A percentile compares a stretch with the other conserved stretches of the same genome.
These are phyloP conservation scores for Ceratitis capitata DNA, from an alignment of 1,140 invertebrate species.

Conservation along the genomic window DNA sequence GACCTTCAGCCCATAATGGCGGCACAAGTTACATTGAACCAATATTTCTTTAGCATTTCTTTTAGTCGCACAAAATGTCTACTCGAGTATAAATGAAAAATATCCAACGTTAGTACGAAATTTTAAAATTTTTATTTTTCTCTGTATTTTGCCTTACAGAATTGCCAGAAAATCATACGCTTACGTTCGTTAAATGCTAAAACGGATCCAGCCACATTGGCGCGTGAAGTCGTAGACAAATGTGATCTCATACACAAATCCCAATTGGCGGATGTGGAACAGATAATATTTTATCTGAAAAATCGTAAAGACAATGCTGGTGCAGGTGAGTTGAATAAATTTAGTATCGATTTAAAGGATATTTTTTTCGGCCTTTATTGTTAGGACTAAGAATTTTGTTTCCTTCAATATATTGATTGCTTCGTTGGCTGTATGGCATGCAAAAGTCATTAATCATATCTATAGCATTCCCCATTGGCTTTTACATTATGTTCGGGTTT, in stretches of 20 bases:
- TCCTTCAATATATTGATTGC: too few species aligned
- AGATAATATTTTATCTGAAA: slow-evolving; percentile 91
- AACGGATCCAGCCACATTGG: slow-evolving; percentile 82
- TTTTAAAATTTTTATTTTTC: not conserved
- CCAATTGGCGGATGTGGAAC: slow-evolving; percentile 86
- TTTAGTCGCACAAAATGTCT: not conserved
- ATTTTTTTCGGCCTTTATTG: too few species aligned
- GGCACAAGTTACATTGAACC: not conserved
- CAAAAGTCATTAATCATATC: too few species aligned
- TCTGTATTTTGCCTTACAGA: slow-evolving; percentile 63
- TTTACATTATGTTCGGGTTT: too few species aligned
- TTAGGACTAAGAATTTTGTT: too few species aligned
- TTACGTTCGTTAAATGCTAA: slow-evolving; percentile 83
- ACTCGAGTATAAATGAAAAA: not conserved
- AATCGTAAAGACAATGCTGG: slow-evolving; percentile 74
- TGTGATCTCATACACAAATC: slow-evolving; percentile 89
- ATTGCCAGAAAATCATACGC: slow-evolving; percentile 85
- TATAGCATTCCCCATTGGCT: too few species aligned
- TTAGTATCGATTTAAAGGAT: too few species aligned
- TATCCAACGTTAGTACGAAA: too few species aligned
- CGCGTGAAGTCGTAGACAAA: slow-evolving; percentile 88
- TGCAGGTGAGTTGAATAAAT: slow-evolving; percentile 48
- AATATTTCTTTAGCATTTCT: not conserved
- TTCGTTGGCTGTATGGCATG: too few species aligned
- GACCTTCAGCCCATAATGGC: not conserved